Base-by-base conservation (phyloP, 2,113 vertebrate species). In the Vidua chalybeata region DNA sequence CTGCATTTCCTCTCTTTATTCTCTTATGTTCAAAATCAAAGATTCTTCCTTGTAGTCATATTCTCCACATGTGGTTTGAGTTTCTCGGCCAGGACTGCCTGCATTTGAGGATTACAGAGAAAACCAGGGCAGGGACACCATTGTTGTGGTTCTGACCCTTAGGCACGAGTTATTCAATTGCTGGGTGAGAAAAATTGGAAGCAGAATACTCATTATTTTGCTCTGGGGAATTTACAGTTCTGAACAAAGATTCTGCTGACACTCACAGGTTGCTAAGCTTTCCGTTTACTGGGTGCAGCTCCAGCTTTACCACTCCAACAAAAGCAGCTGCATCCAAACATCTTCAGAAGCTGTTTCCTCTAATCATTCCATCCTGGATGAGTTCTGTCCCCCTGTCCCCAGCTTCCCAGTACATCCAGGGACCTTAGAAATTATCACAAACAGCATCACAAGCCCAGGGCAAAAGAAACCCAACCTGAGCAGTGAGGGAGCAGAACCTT, bases 351-450 rank as follows among this genome's bases (percentile, higher is more conserved):
- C 21, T 26, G 30, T 22, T 78, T 72, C 41, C 54, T 41, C 48
- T 31, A 3, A 55, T 45, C 1, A 1, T n/a, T 26, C 41, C n/a
- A 7, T 6, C 43, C 49, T 0, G 0, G 67, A 9, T 0, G 2
- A 73, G 37, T 5, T 22, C 59, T 64, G 72, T 67, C 26, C 52
- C 41, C 39, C 30, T 26, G 15, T 31, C 6, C 11, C 30, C 46
- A 54, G 58, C 75, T 85, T 62, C 68, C 76, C 46, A 61, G 24
- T 3, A 55, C 0, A 2, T 24, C 28, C 43, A 39, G 55, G 43
- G 37, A 27, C 75, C 43, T 84, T 4, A 22, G 20, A 51, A 54
- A 7, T 16, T 48, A 48, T 17, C 72, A 62, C 35, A 35, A 90
- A 58, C 15, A 66, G 41, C 80, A 39, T 7, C 20, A 41, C 20